Evolutionary conservation across 2,113 vertebrate species (phyloP), one percentile per base, ranked within the genome.

Genomic region (Porphyrio hochstetteri): DNA sequence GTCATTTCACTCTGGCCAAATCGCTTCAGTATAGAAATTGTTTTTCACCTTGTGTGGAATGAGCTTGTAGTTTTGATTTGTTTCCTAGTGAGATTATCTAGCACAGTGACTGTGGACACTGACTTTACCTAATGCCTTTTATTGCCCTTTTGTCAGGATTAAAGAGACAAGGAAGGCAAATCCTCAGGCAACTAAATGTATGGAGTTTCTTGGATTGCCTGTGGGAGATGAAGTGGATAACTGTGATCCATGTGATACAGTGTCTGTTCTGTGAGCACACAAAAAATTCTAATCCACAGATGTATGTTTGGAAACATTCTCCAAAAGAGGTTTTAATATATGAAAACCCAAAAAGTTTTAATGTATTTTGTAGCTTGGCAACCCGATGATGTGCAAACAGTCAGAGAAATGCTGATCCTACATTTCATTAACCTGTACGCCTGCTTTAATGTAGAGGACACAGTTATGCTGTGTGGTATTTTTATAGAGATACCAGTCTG

Each of bases 351-450:
- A 7, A 31, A 91, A 36, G 6, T 53, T 11, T 33, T 8, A 50
- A 61, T 16, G 9, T 36, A 33, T 74, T 88, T 87, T 87, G 53
- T 85, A 74, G 28, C 40, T 90, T 83, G 50, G 78, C 59, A 94
- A 70, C 31, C 35, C 64, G n/a, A 92, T 42, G 29, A 81, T 63
- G 36, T 70, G 48, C 40, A 91, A 69, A 44, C 5, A 19, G 60
- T 35, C 65, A 75, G 53, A 80, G 79, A 93, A 93, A 74, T 82
- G 82, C 87, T 86, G 91, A 92, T 90, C 28, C 55, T 71, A 53
- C 38, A 35, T 90, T 91, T 88, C 55, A 31, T 82, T 92, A 77
- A 75, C 46, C 40, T 77, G 18, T 53, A 50, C 48, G 64, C 82
- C 65, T 57, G 53, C 42, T 84, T 88, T 90, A 95, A 75, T 2